Conservation (phyloP, 2,888 invertebrate genomes). For the Cheilosia soror region DNA sequence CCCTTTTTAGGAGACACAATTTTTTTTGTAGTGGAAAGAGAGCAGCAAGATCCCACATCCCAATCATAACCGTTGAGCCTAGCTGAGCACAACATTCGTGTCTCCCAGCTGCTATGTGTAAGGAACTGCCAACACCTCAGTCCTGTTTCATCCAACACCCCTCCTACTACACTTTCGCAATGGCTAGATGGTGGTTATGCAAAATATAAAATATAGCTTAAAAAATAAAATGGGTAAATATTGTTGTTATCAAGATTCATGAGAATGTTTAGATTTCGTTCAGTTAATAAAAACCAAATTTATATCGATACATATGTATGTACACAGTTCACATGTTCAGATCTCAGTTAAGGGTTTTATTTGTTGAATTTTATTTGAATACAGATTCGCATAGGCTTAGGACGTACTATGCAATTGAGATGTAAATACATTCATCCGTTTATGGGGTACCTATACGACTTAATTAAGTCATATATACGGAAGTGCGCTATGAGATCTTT, state of each 20-base stretch:
- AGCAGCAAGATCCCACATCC: no score
- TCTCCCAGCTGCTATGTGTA: no score
- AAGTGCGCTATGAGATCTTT: conserved; percentile 42
- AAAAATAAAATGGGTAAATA: conserved; percentile 10
- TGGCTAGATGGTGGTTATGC: conserved; percentile 32
- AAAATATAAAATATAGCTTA: conserved; percentile 8
- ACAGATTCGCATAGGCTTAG: neutral
- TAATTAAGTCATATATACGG: conserved; percentile 52
- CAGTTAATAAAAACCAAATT: conserved; percentile 42
- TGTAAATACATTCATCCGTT: conserved; percentile 7
- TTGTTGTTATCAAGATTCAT: conserved; percentile 36
- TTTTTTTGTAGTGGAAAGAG: no score
- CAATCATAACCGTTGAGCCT: no score
- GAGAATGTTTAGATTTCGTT: neutral
- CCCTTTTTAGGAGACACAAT: no score
- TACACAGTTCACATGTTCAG: neutral
- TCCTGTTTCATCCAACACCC: no score
- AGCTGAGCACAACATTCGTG: no score
- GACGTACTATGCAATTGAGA: conserved; percentile 25
- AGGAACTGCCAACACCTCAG: no score
- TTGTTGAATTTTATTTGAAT: conserved; percentile 35
- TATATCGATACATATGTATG: conserved; percentile 5
- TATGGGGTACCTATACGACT: conserved; percentile 5
- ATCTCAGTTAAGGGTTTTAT: conserved; percentile 12
- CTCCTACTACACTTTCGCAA: no score